phyloP scores from a whole-genome alignment of 2,888 invertebrate species.

The Amiota communis region DNA sequence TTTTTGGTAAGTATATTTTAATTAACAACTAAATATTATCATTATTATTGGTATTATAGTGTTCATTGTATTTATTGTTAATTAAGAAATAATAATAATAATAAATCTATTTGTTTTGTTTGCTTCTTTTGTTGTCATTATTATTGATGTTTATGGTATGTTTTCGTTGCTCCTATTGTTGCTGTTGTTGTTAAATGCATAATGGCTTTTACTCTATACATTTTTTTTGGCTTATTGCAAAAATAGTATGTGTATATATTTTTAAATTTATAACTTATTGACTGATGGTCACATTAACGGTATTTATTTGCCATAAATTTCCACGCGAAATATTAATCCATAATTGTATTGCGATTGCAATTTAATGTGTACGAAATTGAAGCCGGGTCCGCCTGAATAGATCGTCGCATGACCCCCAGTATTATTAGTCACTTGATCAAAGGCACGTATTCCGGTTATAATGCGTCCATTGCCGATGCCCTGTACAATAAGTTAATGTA shows the following conservation, averaged over 20 bases:
- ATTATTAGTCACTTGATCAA: conserved; percentile 69
- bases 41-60: background rate
- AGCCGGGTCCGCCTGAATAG: conserved; percentile 70
- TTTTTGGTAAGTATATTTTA: background rate
- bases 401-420: conserved; percentile 70
- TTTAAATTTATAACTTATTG: conserved; percentile 4
- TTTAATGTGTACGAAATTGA: conserved; percentile 69
- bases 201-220: background rate
- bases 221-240: background rate
- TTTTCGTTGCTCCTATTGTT: background rate
- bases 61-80: conserved; percentile 11
- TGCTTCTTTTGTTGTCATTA: conserved; percentile 5
- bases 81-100: conserved; percentile 27
- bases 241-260: background rate
- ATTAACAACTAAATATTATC: background rate
- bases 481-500: conserved; percentile 39
- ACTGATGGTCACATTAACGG: background rate
- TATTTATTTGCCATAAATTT: conserved; percentile 67
- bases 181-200: background rate
- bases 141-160: conserved; percentile 11
- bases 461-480: conserved; percentile 67
- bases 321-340: conserved; percentile 67
- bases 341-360: conserved; percentile 70
- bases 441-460: conserved; percentile 68
- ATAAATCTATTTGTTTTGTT: background rate